Evolutionary conservation across 53 echinoderm and acorn worm species (phyloP), one percentile per base, ranked within the genome.

Genomic region (Holothuria leucospilota): DNA sequence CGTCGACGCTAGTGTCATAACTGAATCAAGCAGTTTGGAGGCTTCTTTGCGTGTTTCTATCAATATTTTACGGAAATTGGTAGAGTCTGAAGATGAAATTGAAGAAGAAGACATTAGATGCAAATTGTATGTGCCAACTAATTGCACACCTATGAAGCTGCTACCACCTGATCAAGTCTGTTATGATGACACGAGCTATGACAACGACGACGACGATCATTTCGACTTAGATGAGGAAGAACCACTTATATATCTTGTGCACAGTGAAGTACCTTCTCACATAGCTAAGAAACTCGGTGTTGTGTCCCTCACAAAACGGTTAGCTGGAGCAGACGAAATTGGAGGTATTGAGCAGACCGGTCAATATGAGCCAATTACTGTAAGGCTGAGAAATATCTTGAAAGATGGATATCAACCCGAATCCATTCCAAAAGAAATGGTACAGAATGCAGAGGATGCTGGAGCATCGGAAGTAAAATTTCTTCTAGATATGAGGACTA

Each of bases 361-460:
- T 28, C 92, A 87, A 59, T 70, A 79, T 52, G 92, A 92, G 81
- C 81, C 85, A 6, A 69, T 92, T 40, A 92, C 92, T 41, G 77
- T 65, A 4, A 84, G 92, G 11, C 39, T 92, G 38, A 77, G 60
- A 56, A 92, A 92, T 56, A 88, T 92, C 24, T 64, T 92, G 10
- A 69, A 78, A 28, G 60, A 90, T 60, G 88, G 59, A 39, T 87
- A 90, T 58, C 71, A 71, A 41, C 62, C 69, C 51, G 80, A 64
- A 11, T 42, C 86, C 20, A 86, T 90, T 30, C 71, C 51, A 69
- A 94, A 91, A 82, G 96, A 96, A 82, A 82, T 96, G 87, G 90
- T 96, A 15, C 96, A 96, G 68, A 96, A 94, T 94, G 96, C 96
- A 62, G 96, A 96, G 23, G 72, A 72, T 41, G 96, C 96, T n/a